A percentile compares a stretch with the other conserved stretches of the same genome.
Conservation (phyloP, 2,888 invertebrate species). For the Elmis aenea region DNA sequence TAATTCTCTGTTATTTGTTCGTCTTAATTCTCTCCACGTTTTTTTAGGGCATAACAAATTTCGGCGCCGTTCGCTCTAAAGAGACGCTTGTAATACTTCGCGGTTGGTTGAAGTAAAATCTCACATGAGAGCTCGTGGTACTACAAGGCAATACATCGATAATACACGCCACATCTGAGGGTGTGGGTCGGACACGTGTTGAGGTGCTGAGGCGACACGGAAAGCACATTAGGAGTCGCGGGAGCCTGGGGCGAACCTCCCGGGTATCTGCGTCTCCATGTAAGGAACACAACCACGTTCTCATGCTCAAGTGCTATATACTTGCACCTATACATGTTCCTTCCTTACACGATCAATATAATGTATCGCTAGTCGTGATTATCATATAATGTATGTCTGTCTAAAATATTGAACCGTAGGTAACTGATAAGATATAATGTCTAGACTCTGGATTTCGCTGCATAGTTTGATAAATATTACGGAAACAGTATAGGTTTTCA, state of each 20-base stretch:
- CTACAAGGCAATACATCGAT: constrained; percentile 45
- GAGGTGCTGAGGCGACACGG: constrained; percentile 47
- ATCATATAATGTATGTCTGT: no score
- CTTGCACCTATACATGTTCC: constrained; percentile 16
- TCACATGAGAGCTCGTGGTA: constrained; percentile 39
- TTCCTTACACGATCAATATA: neutral
- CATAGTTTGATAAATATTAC: no score
- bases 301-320: constrained; percentile 26
- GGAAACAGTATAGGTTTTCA: no score
- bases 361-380: constrained; percentile 10
- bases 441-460: no score
- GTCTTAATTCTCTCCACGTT: no score
- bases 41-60: constrained; percentile 18
- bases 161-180: constrained; percentile 39
- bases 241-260: constrained; percentile 34
- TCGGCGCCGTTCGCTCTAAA: constrained; percentile 20
- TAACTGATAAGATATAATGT: no score
- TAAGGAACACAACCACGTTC: constrained; percentile 39
- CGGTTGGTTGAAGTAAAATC: constrained; percentile 42
- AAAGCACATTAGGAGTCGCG: constrained; percentile 47
- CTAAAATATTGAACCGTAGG: no score
- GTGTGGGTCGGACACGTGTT: constrained; percentile 46
- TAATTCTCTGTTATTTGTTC: no score
- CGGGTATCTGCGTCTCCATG: constrained; percentile 39
- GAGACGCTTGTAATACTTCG: constrained; percentile 38